Conservation (phyloP, 2,113 vertebrate species). For the Neolamprologus variostigma region DNA sequence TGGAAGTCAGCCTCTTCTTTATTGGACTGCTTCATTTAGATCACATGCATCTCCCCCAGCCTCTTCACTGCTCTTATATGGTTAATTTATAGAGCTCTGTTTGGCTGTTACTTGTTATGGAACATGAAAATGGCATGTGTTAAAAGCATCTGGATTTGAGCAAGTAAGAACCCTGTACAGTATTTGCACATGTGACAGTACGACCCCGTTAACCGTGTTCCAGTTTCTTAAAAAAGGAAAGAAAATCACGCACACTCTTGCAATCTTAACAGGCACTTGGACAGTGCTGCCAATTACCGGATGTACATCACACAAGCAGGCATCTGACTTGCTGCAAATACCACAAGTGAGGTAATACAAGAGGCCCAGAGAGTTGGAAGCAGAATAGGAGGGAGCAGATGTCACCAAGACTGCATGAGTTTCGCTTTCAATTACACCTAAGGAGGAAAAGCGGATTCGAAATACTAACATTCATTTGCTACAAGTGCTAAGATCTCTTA, state of each 20-base stretch:
- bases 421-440: background rate
- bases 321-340: constrained; percentile 12
- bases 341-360: background rate
- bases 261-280: constrained; percentile 2
- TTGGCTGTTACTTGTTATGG: background rate
- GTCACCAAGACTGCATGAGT: background rate
- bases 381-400: background rate
- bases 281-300: background rate
- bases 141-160: background rate
- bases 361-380: background rate
- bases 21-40: background rate
- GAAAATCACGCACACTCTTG: background rate
- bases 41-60: background rate
- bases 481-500: background rate
- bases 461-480: background rate
- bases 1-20: background rate
- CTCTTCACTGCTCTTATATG: background rate
- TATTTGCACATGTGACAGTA: background rate
- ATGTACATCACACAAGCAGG: constrained; percentile 5
- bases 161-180: background rate
- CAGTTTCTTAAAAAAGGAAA: background rate
- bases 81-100: background rate
- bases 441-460: background rate
- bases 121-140: background rate
- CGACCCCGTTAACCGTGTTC: background rate